Conservation (phyloP, 2,797 vertebrate genomes). For the Platyrinchus mystaceus region DNA sequence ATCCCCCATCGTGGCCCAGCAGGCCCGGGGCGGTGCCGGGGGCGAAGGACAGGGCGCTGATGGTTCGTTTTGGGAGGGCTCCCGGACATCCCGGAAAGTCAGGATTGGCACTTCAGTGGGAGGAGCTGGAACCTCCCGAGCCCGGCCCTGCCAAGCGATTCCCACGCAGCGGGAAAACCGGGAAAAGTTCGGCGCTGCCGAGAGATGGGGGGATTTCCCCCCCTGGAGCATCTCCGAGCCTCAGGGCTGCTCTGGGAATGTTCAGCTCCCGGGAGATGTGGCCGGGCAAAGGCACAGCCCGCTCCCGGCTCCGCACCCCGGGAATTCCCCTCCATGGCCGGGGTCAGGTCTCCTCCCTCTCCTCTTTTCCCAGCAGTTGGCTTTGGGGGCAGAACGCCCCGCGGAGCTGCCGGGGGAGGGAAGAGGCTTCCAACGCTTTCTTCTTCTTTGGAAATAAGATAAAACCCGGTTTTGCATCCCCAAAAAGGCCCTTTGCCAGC, state of each 20-base stretch:
- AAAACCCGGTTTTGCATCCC: neutral
- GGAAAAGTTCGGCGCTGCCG: neutral
- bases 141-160: neutral
- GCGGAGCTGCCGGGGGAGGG: neutral
- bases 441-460: neutral
- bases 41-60: accelerated
- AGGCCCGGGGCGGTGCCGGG: accelerated
- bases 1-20: neutral
- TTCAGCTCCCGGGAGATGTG: accelerated
- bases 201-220: neutral
- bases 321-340: accelerated
- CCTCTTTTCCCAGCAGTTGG: neutral
- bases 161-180: accelerated
- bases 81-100: neutral
- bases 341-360: neutral
- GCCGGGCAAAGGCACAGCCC: neutral
- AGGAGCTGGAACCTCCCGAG: neutral
- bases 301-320: accelerated
- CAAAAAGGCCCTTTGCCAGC: neutral
- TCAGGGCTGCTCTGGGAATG: neutral
- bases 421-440: neutral
- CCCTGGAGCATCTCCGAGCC: neutral
- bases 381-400: neutral
- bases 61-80: neutral
- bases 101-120: neutral